Evolutionary conservation across 2,888 invertebrate genomes (phyloP).

Genomic region (Standfussiana lucernea): DNA sequence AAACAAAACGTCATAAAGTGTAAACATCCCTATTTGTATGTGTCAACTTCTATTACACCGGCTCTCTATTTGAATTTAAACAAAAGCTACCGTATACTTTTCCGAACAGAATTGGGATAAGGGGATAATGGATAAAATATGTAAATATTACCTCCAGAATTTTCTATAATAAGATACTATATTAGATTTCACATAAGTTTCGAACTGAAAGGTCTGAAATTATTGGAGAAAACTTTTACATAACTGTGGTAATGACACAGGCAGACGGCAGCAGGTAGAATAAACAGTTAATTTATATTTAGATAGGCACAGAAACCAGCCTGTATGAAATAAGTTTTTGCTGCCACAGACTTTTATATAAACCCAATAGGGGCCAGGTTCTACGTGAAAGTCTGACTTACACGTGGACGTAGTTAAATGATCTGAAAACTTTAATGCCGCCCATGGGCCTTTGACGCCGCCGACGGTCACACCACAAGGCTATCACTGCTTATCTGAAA

Average conservation of each 20-base stretch:
- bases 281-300: constrained; percentile 1
- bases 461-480: too few relatives aligned
- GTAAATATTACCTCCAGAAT: constrained; percentile 10
- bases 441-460: too few relatives aligned
- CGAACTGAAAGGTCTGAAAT: not conserved
- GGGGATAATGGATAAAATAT: not conserved
- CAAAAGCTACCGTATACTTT: not conserved
- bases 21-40: constrained; percentile 25
- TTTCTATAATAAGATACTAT: not conserved
- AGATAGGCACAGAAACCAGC: not conserved
- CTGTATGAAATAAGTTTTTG: constrained; percentile 21
- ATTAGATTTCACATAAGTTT: constrained; percentile 1
- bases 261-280: not conserved
- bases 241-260: not conserved
- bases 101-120: not conserved
- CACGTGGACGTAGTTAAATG: not conserved
- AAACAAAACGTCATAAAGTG: not conserved
- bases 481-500: too few relatives aligned
- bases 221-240: constrained; percentile 13
- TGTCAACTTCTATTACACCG: constrained; percentile 28
- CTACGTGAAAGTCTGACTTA: not conserved
- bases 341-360: not conserved
- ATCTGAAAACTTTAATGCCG: too few relatives aligned
- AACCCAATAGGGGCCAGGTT: not conserved
- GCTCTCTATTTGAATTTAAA: constrained; percentile 27